Evolutionary conservation across 2,797 vertebrate genomes (phyloP).

Genomic region (Podarcis siculus): DNA sequence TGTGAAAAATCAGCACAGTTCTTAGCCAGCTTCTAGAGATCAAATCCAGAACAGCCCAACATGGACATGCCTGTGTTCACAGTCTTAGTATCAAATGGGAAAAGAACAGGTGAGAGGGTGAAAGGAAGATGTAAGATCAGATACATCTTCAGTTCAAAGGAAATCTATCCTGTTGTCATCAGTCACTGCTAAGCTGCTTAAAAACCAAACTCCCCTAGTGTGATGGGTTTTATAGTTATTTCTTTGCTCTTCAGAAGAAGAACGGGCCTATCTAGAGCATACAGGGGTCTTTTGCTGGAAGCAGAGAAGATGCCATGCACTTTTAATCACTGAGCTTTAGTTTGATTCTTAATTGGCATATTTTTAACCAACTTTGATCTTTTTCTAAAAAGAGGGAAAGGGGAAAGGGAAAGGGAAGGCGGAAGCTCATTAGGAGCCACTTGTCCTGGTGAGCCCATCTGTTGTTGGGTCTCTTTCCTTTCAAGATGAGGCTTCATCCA

Average conservation of each 20-base stretch:
- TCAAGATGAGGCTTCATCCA: slow-evolving; percentile 3
- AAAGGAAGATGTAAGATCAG: background rate
- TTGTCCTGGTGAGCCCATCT: slow-evolving; percentile 5
- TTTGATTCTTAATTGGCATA: background rate
- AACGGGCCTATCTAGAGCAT: background rate
- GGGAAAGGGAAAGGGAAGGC: background rate
- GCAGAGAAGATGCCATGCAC: background rate
- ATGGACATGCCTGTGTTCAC: background rate
- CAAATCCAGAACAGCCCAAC: background rate
- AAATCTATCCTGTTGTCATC: background rate
- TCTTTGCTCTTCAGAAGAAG: background rate
- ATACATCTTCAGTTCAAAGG: background rate
- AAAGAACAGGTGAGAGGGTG: background rate
- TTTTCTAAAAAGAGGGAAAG: background rate
- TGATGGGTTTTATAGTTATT: background rate
- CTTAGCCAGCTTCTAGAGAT: background rate
- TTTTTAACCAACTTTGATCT: background rate
- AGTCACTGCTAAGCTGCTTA: background rate
- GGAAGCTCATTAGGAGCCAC: background rate
- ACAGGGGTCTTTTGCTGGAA: background rate
- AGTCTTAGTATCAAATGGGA: background rate
- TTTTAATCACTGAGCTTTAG: background rate
- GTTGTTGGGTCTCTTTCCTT: slow-evolving; percentile 14
- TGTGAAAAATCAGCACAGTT: background rate
- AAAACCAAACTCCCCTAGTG: background rate